Base-by-base conservation (phyloP, 2,113 vertebrate species). In the Cyprinodon brontotheroides region DNA sequence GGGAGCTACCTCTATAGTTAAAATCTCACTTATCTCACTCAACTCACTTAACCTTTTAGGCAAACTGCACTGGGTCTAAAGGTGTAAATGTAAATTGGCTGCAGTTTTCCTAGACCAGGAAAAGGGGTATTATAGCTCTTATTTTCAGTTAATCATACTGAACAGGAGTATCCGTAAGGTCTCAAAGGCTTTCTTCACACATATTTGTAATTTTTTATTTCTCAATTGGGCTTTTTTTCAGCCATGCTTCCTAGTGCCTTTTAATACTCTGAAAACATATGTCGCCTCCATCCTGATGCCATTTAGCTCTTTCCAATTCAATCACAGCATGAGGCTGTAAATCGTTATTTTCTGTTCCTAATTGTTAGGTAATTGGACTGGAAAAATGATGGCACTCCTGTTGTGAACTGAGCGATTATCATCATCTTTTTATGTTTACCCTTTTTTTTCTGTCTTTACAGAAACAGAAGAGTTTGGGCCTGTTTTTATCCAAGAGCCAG, bases 381-480 rank as follows among this genome's bases (percentile, higher is more conserved):
- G 79, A 67, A 74, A 80, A 70, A 17, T 38, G 39, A 64, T 59
- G 67, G 22, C 4, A 1, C 70, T 75, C 64, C 43, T 43, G 59
- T 59, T 68, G 79, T 62, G 60, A 80, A 77, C 53, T 72, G 65
- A 70, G 11, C 62, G 68, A 62, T 77, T 41, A 38, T 77, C 8
- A 3, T 74, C 43, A 7, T 68, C 60, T 75, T 69, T 61, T 29
- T 77, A 69, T 85, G 69, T 77, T 39, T 77, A 83, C 20, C 20
- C 79, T 61, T 4, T 62, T 57, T 57, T 38, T 82, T 20, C 47
- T 7, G 41, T 12, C n/a, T 20, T 65, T 8, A 73, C 83, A 99
- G 97, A 98, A 86, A 95, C 72, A 73, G 94, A 96, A 72, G 95
- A 97, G 91, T 97, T 96, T 61, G 98, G 98, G n/a, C 97, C 97